Evolutionary conservation across 2,113 vertebrate genomes (phyloP).

Genomic region (Athene noctua): DNA sequence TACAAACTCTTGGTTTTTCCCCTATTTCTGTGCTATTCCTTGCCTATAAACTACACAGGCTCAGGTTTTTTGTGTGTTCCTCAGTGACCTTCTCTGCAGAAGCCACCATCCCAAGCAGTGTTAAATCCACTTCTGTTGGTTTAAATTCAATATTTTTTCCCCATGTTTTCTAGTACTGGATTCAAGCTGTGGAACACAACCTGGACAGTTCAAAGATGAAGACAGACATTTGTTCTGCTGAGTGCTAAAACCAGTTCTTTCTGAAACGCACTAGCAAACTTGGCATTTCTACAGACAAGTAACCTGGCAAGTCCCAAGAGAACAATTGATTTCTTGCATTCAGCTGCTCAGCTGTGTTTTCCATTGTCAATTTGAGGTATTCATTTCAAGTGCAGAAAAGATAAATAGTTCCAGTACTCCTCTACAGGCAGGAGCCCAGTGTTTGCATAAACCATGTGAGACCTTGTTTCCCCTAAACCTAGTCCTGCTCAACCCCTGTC

Average conservation of each 20-base stretch:
- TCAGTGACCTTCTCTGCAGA: conserved; percentile 58
- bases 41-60: conserved; percentile 74
- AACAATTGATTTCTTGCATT: background rate
- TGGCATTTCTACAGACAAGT: background rate
- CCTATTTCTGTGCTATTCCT: conserved; percentile 50
- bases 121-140: conserved; percentile 69
- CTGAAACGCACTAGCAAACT: conserved; percentile 24
- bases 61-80: conserved; percentile 66
- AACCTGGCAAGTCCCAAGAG: background rate
- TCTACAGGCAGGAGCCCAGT: background rate
- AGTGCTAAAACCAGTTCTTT: conserved; percentile 50
- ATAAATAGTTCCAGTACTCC: background rate
- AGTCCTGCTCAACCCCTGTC: background rate
- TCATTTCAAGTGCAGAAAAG: background rate
- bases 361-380: background rate
- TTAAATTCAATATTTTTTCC: conserved; percentile 23
- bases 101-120: conserved; percentile 59
- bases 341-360: background rate
- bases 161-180: conserved; percentile 59
- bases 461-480: background rate
- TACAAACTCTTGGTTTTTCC: conserved; percentile 66
- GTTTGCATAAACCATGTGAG: background rate
- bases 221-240: conserved; percentile 65
- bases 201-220: conserved; percentile 67
- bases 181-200: conserved; percentile 80